phyloP scores from a whole-genome alignment of 2,113 vertebrate species.

The Ivindomyrus marchei region DNA sequence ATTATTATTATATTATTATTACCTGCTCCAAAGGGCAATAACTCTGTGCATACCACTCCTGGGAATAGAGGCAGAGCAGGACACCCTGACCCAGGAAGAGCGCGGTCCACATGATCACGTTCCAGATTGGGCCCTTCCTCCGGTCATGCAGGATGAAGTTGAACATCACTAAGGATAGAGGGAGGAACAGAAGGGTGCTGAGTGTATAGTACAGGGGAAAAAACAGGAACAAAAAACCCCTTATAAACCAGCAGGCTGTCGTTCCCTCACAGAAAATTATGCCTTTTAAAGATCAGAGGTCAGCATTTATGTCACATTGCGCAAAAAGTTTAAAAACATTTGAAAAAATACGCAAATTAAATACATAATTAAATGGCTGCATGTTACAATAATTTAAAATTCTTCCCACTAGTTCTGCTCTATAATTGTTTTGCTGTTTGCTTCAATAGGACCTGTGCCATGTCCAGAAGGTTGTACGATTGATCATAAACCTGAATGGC shows the following conservation, averaged over 20 bases:
- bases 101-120: slow-evolving; percentile 88
- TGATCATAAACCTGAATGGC: background rate
- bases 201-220: background rate
- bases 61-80: slow-evolving; percentile 86
- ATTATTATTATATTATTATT: background rate
- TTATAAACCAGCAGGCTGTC: background rate
- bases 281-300: background rate
- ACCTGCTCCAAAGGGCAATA: slow-evolving; percentile 82
- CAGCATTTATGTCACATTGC: background rate
- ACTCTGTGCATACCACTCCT: slow-evolving; percentile 90
- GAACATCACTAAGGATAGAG: slow-evolving; percentile 73
- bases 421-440: background rate
- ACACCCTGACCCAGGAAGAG: slow-evolving; percentile 87
- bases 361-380: background rate
- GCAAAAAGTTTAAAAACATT: background rate
- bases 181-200: background rate
- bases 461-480: background rate
- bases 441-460: background rate
- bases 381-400: background rate
- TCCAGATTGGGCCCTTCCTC: slow-evolving; percentile 89
- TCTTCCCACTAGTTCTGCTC: background rate
- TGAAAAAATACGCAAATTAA: background rate
- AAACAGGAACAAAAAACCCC: background rate
- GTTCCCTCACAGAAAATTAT: background rate
- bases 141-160: slow-evolving; percentile 90